phyloP scores from a whole-genome alignment of 2,113 vertebrate genomes.

The Cepphus grylle region DNA sequence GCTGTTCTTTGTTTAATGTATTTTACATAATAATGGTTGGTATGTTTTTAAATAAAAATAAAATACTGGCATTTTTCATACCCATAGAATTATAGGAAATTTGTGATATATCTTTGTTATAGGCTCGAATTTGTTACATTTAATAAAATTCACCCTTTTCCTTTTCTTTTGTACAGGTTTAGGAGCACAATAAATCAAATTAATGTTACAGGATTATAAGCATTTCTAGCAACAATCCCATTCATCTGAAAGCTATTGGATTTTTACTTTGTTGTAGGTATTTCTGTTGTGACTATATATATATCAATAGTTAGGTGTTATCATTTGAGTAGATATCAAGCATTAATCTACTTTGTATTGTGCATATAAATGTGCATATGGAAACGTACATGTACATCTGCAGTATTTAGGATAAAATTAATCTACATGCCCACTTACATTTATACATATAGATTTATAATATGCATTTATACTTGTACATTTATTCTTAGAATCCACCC shows the following conservation, averaged over 20 bases:
- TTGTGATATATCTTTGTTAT: neutral
- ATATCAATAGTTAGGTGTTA: neutral
- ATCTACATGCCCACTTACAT: neutral
- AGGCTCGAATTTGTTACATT: neutral
- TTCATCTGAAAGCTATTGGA: neutral
- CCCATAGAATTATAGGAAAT: neutral
- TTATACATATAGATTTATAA: neutral
- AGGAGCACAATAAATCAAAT: neutral
- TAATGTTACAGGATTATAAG: neutral
- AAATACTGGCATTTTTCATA: slow-evolving; percentile 3
- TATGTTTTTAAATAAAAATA: slow-evolving; percentile 19
- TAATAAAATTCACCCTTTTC: neutral
- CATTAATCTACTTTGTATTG: neutral
- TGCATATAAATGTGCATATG: neutral
- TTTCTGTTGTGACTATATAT: neutral
- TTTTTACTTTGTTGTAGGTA: neutral
- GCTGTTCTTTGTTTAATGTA: neutral
- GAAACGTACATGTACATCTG: neutral
- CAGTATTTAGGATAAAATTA: neutral
- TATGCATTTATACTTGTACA: neutral
- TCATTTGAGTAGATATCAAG: neutral
- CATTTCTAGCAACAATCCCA: neutral
- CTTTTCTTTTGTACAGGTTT: neutral
- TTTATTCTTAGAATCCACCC: neutral
- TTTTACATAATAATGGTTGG: neutral